Base-by-base conservation (phyloP, 1,140 invertebrate genomes). In the Micrasema minimum region DNA sequence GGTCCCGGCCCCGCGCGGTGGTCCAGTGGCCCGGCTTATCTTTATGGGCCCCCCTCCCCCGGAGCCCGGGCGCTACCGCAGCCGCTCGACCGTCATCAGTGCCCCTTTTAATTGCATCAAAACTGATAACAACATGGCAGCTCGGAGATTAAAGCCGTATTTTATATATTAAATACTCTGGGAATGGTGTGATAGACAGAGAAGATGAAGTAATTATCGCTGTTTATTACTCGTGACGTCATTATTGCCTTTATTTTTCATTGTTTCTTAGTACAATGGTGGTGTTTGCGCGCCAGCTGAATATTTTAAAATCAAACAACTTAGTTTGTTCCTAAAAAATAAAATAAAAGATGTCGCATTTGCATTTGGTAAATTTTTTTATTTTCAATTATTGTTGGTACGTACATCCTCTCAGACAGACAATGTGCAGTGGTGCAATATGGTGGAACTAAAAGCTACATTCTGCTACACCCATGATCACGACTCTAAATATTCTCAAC, bases 41-140 rank as follows among this genome's bases (percentile, higher is more conserved):
- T 73, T 73, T 73, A 73, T 73, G 66, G 72, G 38, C 66, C 71
- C n/a, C n/a, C n/a, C n/a, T n/a, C n/a, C n/a, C n/a, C 48, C 22
- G 41, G 59, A 59, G 16, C 37, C 46, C 37, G 12, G 26, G 23
- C 50, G 57, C 71, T 69, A 61, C 72, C 66, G 61, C 66, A 41
- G 66, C 46, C 71, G 67, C 55, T 45, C 71, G 55, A 69, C 66
- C 66, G 50, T 72, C 71, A 61, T 43, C 57, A 61, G 37, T 38
- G 43, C 41, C 41, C 66, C 72, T 64, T 68, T 66, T 73, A 73
- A 73, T 73, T 73, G 72, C 66, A 59, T 69, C 50, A 66, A 66
- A 68, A 66, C 66, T 69, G 72, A 73, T 73, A 73, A 64, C 37
- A 45, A 41, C 38, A 72, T 37, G 57, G 22, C 59, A 31, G 59